Base-by-base conservation (phyloP, 2,888 invertebrate species). In the Sarcophaga rosellei region DNA sequence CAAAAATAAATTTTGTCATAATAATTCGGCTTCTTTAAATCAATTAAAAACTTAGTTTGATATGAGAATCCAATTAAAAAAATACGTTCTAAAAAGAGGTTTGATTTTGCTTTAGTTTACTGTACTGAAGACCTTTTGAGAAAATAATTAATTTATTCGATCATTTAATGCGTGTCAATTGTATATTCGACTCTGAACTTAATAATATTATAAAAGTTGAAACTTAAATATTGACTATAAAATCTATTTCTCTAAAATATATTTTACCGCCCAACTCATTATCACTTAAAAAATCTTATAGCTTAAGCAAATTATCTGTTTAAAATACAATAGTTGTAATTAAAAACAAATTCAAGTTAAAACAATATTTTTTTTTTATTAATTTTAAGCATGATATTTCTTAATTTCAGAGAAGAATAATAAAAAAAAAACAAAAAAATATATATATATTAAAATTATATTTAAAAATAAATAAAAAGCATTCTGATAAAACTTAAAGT, bases 331-430 rank as follows among this genome's bases (percentile, higher is more conserved):
- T 61, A 75, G 70, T 84, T 75, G 63, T 79, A 79, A 70, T 61
- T 25, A 17, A 65, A 68, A 73, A 23, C 23, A 74, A 61, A 77
- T 44, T 47, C 44, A 72, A 80, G 57, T 66, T 68, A 35, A 6
- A 35, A 35, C 6, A 25, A 25, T 23, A 62, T 44, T n/a, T 44
- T 35, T n/a, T 44, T 44, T 25, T 70, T 79, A 75, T 63, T 59
- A 35, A 35, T 65, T 81, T 12, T 83, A 84, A 86, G 77, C 81
- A 86, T 81, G 63, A 81, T 74, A 80, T 80, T 75, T 86, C 86
- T 84, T 84, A 78, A 83, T 84, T 84, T 87, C 79, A 87, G 81
- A 76, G 59, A 81, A 12, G 75, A 63, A 61, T 72, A 53, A 79
- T 23, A 63, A 68, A 62, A 66, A 68, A 76, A 47, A 65, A 73